Base-by-base conservation (phyloP, 2,888 invertebrate species). In the Trichacis sp. region DNA sequence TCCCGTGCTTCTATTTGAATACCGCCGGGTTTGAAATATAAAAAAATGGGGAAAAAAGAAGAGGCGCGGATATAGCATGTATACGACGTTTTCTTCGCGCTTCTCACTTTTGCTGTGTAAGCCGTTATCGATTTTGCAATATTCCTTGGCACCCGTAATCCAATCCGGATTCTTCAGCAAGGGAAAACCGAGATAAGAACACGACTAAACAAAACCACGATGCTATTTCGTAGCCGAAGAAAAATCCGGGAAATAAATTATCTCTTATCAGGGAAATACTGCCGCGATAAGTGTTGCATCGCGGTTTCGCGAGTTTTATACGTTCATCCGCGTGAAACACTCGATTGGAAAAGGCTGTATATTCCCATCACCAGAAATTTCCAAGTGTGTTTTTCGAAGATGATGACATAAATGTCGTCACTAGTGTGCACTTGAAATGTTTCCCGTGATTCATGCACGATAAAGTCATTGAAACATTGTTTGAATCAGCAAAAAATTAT, bases 71-170 rank as follows among this genome's bases (percentile, higher is more conserved):
- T 19, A 38, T 49, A 53, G 53, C 63, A 53, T 53, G 49, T 38
- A 63, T 63, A 48, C 48, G 33, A 53, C 45, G 54, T 40, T 64
- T n/a, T 58, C 58, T 58, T 64, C 54, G 47, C 53, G 46, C 45
- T 58, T 55, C 55, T 59, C 58, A 58, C 58, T 58, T 54, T 53
- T 46, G 50, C 64, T 24, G 18, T 50, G 58, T 55, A 55, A 59
- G 48, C 55, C 30, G 30, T 46, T 64, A 64, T 64, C 59, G 64
- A 64, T 64, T 64, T 64, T 64, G 59, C 58, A 59, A 64, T 64
- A 64, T 64, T 64, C 64, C 56, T 64, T 58, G 64, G 54, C 58
- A 51, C 55, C 59, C 59, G 55, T 64, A 64, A 64, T 59, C 59
- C 64, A 64, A 64, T 64, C 56, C 55, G 52, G 55, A 64, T 55